phyloP scores from a whole-genome alignment of 2,113 vertebrate species.

The Tretioscincus oriximinensis region DNA sequence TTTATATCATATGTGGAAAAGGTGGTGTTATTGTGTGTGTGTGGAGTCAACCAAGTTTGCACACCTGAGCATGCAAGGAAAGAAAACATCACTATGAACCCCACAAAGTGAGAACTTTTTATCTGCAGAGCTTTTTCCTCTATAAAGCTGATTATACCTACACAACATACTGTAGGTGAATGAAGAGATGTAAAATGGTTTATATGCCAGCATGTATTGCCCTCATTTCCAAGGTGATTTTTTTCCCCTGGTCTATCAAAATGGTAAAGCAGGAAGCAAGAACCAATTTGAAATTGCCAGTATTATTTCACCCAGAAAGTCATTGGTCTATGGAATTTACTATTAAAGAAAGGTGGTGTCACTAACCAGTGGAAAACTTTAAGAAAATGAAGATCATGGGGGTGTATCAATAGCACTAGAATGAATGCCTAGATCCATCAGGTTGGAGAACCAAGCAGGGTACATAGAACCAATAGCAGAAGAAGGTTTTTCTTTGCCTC shows the following conservation, averaged over 20 bases:
- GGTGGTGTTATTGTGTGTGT: background rate
- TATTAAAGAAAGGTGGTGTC: too few species aligned
- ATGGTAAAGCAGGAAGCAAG: background rate
- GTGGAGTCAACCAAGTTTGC: slow-evolving; percentile 26
- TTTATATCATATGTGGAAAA: slow-evolving; percentile 19
- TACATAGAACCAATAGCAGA: too few species aligned
- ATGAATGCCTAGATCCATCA: too few species aligned
- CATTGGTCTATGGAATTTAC: too few species aligned
- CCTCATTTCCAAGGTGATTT: background rate
- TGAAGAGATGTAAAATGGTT: slow-evolving; percentile 28
- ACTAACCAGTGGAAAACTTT: too few species aligned
- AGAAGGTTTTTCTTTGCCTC: too few species aligned
- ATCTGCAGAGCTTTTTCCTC: slow-evolving; percentile 5
- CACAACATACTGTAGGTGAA: slow-evolving; percentile 14
- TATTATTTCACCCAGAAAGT: too few species aligned
- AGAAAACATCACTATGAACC: slow-evolving; percentile 21
- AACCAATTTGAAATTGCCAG: background rate
- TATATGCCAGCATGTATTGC: slow-evolving; percentile 5
- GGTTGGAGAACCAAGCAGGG: too few species aligned
- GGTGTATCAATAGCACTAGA: too few species aligned
- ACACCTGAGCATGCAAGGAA: slow-evolving; percentile 24
- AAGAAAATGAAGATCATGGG: too few species aligned
- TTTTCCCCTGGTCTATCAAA: background rate
- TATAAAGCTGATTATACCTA: slow-evolving; percentile 34
- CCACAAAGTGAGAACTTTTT: slow-evolving; percentile 28